Conservation (phyloP, 2,888 invertebrate genomes). For the Seladonia tumulorum region DNA sequence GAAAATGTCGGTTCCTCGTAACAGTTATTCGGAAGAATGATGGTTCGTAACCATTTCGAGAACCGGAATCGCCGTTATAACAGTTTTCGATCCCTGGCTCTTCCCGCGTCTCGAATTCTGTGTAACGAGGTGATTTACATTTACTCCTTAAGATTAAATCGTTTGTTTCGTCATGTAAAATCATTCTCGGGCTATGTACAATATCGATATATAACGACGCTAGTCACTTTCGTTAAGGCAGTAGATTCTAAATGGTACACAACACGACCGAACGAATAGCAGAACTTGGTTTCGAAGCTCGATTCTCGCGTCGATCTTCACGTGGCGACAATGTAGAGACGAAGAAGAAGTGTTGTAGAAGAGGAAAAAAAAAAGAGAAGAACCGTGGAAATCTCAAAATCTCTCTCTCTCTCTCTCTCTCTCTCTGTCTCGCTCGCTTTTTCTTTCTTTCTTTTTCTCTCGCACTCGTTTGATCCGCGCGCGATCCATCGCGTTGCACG, state of each 20-base stretch:
- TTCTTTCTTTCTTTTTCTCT: background rate
- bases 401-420: background rate
- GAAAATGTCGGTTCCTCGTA: background rate
- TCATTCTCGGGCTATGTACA: conserved; percentile 44
- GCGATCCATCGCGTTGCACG: conserved; percentile 34
- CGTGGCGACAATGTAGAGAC: conserved; percentile 2
- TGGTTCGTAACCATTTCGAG: background rate
- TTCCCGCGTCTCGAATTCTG: background rate
- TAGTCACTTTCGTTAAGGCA: conserved; percentile 42
- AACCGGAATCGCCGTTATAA: background rate
- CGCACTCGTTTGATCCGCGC: conserved; percentile 7
- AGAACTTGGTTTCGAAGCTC: background rate
- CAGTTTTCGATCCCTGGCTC: background rate
- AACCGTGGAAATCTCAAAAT: background rate
- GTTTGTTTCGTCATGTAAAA: background rate
- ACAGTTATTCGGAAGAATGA: background rate
- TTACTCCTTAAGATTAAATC: background rate
- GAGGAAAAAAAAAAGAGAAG: background rate
- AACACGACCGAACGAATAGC: background rate
- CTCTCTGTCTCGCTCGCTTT: background rate
- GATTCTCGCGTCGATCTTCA: background rate
- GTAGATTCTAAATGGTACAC: conserved; percentile 11
- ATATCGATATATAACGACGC: conserved; percentile 34
- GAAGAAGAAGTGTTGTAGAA: background rate
- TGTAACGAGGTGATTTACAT: conserved; percentile 26